Evolutionary conservation across 2,113 vertebrate genomes (phyloP).

Genomic region (Balaeniceps rex): DNA sequence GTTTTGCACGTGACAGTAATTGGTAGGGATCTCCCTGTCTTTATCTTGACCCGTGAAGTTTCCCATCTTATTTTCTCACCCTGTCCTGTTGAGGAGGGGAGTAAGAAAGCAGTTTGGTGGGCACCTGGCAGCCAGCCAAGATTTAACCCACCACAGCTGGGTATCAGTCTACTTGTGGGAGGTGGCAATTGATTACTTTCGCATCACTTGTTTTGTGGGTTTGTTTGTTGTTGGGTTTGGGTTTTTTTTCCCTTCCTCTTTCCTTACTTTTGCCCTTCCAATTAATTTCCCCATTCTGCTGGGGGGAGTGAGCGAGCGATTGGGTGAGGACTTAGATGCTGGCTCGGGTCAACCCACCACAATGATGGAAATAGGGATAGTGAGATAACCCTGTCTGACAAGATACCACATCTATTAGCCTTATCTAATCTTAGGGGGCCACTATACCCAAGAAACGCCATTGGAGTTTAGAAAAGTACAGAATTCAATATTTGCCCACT

Average conservation of each 20-base stretch:
- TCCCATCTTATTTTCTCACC: neutral
- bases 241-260: neutral
- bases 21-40: too few relatives aligned
- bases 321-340: neutral
- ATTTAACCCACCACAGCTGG: neutral
- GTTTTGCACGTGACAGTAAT: too few relatives aligned
- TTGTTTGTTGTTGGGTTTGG: neutral
- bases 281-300: neutral
- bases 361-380: neutral
- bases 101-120: neutral
- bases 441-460: neutral
- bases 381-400: neutral
- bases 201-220: neutral
- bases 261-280: neutral
- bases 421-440: neutral
- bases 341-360: neutral
- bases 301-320: neutral
- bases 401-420: too few relatives aligned
- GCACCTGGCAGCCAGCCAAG: neutral
- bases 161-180: neutral
- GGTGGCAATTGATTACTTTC: neutral
- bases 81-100: neutral
- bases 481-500: neutral
- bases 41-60: too few relatives aligned
- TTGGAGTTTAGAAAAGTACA: neutral